Evolutionary conservation across 2,113 vertebrate genomes (phyloP).

Genomic region (Sinocyclocheilus anshuiensis): DNA sequence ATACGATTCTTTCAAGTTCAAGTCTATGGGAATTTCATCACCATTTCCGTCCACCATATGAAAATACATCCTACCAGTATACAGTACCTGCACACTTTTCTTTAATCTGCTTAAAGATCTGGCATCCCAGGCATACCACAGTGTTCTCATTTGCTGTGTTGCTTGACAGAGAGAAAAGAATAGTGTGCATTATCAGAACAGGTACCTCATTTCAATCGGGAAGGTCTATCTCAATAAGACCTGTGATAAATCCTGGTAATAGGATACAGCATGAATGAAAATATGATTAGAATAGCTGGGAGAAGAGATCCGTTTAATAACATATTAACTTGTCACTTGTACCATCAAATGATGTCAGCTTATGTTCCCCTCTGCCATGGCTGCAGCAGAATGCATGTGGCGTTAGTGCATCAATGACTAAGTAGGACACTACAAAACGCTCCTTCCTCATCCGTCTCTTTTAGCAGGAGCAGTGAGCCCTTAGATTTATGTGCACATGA

Average conservation of each 20-base stretch:
- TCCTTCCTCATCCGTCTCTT: conserved; percentile 50
- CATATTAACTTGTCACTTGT: conserved; percentile 39
- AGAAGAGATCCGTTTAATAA: conserved; percentile 44
- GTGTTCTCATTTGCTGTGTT: not conserved
- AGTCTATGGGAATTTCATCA: not conserved
- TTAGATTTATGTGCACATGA: conserved; percentile 45
- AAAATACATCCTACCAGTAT: not conserved
- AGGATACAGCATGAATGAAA: conserved; percentile 41
- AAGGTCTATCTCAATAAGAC: conserved; percentile 18
- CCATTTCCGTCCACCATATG: not conserved
- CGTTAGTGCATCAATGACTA: conserved; percentile 72
- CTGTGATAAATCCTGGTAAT: conserved; percentile 54
- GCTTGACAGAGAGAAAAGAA: not conserved
- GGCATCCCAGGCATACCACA: too few species aligned
- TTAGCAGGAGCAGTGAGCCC: conserved; percentile 56
- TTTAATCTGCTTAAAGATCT: not conserved
- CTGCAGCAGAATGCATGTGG: conserved; percentile 62
- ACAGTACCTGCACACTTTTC: not conserved
- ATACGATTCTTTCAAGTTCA: not conserved
- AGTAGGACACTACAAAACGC: conserved; percentile 72
- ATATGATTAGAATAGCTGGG: conserved; percentile 31
- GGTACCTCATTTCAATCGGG: conserved; percentile 28
- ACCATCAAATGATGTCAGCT: conserved; percentile 38
- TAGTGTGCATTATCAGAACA: conserved; percentile 10
- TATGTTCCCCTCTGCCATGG: not conserved